Evolutionary conservation across 1,140 invertebrate genomes (phyloP).

Genomic region (Drosophila willistoni): DNA sequence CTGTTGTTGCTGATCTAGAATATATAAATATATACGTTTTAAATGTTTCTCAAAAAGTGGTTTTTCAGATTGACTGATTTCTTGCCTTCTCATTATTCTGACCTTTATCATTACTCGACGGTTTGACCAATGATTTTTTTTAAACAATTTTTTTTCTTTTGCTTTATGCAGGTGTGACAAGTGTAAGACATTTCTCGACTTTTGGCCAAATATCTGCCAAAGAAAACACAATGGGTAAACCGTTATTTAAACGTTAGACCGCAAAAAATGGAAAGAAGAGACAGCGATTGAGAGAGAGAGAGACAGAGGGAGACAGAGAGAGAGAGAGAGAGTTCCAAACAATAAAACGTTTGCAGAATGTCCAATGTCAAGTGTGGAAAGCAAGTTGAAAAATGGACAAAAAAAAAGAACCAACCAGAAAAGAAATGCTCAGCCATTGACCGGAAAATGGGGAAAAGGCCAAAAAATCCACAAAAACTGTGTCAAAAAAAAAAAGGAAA

Average conservation of each 20-base stretch:
- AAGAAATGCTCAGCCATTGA: constrained; percentile 41
- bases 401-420: neutral
- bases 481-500: constrained; percentile 54
- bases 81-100: neutral
- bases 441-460: constrained; percentile 37
- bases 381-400: neutral
- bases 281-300: neutral
- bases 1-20: no score
- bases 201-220: constrained; percentile 43
- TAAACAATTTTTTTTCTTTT: neutral
- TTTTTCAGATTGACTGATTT: no score
- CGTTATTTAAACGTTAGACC: constrained; percentile 43
- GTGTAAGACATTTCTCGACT: constrained; percentile 18
- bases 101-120: neutral
- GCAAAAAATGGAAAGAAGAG: constrained; percentile 16
- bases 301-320: no score
- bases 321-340: constrained; percentile 9
- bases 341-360: constrained; percentile 20
- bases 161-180: constrained; percentile 3
- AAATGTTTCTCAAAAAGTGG: no score
- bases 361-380: constrained; percentile 65
- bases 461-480: constrained; percentile 48
- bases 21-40: no score
- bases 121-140: neutral
- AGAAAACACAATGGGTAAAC: constrained; percentile 30